These are phyloP conservation scores for Phyllotreta striolata DNA, from an alignment of 2,888 invertebrate genomes.

Conservation along the genomic window DNA sequence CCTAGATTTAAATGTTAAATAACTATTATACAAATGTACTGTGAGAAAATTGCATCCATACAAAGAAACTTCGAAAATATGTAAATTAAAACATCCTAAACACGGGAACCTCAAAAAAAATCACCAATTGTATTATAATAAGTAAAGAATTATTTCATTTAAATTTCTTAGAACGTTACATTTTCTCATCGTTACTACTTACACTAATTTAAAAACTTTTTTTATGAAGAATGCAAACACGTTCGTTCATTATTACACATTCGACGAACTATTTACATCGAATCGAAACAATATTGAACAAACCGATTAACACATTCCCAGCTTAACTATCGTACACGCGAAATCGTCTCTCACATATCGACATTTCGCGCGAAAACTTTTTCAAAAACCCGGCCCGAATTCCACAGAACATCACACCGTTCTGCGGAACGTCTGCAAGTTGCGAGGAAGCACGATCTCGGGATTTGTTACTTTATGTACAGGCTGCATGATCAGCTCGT, in stretches of 20 bases:
- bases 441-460: slow-evolving; percentile 42
- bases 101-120: slow-evolving; percentile 29
- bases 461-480: slow-evolving; percentile 31
- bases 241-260: too few species aligned
- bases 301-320: too few species aligned
- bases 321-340: too few species aligned
- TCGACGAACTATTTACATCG: too few species aligned
- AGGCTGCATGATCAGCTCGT: slow-evolving; percentile 21
- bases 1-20: slow-evolving; percentile 45
- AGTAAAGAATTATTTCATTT: neutral
- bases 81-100: slow-evolving; percentile 34
- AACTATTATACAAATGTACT: slow-evolving; percentile 39
- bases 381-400: too few species aligned
- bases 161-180: too few species aligned
- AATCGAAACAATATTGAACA: too few species aligned
- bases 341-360: too few species aligned
- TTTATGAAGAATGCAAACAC: too few species aligned
- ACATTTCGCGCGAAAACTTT: too few species aligned
- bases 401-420: neutral
- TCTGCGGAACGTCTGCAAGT: slow-evolving; percentile 23
- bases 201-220: too few species aligned
- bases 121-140: slow-evolving; percentile 10
- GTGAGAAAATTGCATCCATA: slow-evolving; percentile 29
- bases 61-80: slow-evolving; percentile 24
- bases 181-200: too few species aligned